Conservation (phyloP, 2,888 invertebrate species). For the Dusona sp. region DNA sequence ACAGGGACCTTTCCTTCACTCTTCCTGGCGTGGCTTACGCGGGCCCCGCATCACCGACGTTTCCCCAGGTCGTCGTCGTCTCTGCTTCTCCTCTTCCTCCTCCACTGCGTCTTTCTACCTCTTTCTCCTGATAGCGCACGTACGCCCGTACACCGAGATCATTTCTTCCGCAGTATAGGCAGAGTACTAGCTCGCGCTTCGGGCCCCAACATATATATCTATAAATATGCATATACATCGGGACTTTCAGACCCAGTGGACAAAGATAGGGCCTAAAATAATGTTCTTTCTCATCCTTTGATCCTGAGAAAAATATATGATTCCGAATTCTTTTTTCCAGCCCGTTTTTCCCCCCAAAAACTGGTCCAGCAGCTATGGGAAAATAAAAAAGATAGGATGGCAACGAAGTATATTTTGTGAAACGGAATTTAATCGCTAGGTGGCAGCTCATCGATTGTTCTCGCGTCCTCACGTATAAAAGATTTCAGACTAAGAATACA, state of each 20-base stretch:
- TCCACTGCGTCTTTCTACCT: conserved; percentile 29
- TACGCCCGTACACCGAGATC: conserved; percentile 36
- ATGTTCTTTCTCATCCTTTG: background rate
- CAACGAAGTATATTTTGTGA: too few species aligned
- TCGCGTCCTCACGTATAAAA: background rate
- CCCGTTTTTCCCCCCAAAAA: background rate
- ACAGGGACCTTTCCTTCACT: conserved; percentile 24
- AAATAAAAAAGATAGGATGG: background rate
- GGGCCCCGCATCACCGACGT: conserved; percentile 39
- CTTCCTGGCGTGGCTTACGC: conserved; percentile 33
- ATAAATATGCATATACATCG: conserved; percentile 11
- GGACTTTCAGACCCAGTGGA: conserved; percentile 10
- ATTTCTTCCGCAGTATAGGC: conserved; percentile 31
- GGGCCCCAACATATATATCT: conserved; percentile 9
- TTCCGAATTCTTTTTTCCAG: background rate
- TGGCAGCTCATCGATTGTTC: background rate
- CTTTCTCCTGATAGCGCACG: conserved; percentile 36
- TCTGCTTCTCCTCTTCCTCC: conserved; percentile 12
- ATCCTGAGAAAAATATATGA: background rate
- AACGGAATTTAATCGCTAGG: background rate
- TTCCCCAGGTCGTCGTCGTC: conserved; percentile 21
- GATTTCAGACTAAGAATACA: background rate
- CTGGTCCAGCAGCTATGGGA: too few species aligned
- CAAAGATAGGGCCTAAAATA: background rate
- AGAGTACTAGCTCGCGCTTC: conserved; percentile 37